Evolutionary conservation across 2,888 invertebrate species (phyloP).

Genomic region (Tiliacea aurago): DNA sequence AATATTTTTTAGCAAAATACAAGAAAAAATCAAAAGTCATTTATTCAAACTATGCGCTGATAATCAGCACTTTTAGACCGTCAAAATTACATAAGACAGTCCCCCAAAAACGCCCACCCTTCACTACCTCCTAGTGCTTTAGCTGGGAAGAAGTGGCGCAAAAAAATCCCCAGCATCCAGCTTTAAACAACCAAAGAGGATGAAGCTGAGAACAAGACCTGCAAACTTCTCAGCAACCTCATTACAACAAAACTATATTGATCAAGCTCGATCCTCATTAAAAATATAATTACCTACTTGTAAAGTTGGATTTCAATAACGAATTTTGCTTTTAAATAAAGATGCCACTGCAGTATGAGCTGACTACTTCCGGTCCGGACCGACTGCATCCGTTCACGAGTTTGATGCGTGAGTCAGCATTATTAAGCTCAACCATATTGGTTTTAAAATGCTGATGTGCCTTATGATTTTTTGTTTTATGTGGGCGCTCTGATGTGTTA

Average conservation of each 20-base stretch:
- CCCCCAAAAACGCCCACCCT: too few relatives aligned
- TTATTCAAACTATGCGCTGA: too few relatives aligned
- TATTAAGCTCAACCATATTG: conserved; percentile 15
- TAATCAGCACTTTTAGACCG: too few relatives aligned
- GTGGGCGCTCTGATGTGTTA: too few relatives aligned
- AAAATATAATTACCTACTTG: conserved; percentile 32
- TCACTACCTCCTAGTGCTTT: too few relatives aligned
- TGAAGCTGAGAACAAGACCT: not conserved
- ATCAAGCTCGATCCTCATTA: conserved; percentile 32
- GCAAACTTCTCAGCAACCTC: not conserved
- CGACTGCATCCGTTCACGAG: conserved; percentile 50
- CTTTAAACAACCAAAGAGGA: not conserved
- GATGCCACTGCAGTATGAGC: conserved; percentile 17
- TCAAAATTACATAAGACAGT: too few relatives aligned
- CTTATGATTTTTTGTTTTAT: conserved; percentile 33
- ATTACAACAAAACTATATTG: not conserved
- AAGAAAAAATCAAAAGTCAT: not conserved
- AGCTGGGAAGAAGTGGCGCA: too few relatives aligned
- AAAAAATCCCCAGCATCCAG: too few relatives aligned
- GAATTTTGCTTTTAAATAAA: conserved; percentile 44
- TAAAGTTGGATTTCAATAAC: conserved; percentile 30
- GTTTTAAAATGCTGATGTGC: conserved; percentile 24
- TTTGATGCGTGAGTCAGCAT: conserved; percentile 42
- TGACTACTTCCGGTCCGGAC: conserved; percentile 15
- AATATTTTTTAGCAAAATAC: not conserved